Conservation (phyloP, 2,797 vertebrate genomes). For the Paedocypris micromegethes region DNA sequence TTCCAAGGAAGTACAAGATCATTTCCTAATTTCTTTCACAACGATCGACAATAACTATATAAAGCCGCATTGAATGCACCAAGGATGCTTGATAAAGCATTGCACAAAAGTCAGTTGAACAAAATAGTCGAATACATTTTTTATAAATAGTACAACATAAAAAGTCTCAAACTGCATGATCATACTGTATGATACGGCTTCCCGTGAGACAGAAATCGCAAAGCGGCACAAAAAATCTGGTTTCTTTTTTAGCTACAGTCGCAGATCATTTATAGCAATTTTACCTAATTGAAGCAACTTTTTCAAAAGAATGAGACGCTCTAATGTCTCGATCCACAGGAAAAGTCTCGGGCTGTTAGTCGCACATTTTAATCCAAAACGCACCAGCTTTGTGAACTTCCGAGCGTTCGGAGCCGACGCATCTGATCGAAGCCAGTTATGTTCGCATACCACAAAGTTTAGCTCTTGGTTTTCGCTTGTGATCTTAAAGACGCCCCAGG, state of each 20-base stretch:
- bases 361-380: slow-evolving; percentile 18
- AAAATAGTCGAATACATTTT: no score
- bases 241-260: background rate
- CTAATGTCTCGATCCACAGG: slow-evolving; percentile 14
- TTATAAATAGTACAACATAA: no score
- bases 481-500: slow-evolving; percentile 33
- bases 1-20: slow-evolving; percentile 30
- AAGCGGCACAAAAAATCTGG: background rate
- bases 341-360: slow-evolving; percentile 28
- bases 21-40: background rate
- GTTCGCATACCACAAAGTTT: slow-evolving; percentile 18
- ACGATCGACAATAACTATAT: no score
- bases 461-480: slow-evolving; percentile 15
- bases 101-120: no score
- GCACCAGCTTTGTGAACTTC: slow-evolving; percentile 25
- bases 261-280: slow-evolving; percentile 26
- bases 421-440: slow-evolving; percentile 26
- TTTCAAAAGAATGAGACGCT: background rate
- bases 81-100: no score
- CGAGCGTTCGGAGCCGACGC: slow-evolving; percentile 12
- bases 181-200: no score
- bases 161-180: no score
- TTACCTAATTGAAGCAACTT: no score
- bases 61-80: no score
- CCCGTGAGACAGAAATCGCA: no score